A percentile compares a stretch with the other conserved stretches of the same genome.
Evolutionary conservation across 2,113 vertebrate species (phyloP).

Genomic region (Gallinago jamesoni): DNA sequence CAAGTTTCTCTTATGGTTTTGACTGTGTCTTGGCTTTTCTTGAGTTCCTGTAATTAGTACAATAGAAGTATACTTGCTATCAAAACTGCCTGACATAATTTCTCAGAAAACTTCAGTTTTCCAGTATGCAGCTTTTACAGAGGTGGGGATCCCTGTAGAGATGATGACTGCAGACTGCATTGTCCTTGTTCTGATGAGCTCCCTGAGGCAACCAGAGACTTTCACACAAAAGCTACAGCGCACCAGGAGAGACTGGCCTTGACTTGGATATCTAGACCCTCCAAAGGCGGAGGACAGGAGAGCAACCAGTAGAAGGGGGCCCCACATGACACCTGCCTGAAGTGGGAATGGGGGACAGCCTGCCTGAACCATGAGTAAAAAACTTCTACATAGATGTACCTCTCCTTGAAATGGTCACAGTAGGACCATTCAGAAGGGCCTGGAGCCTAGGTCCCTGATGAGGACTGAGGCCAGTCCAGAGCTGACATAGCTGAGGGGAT

Average conservation of each 20-base stretch:
- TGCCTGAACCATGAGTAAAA: not conserved
- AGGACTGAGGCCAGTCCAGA: not conserved
- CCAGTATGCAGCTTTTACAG: rapidly evolving
- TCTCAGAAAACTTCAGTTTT: not conserved
- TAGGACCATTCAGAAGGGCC: not conserved
- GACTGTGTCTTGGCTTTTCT: not conserved
- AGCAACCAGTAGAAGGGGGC: not conserved
- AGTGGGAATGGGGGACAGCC: not conserved
- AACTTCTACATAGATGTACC: not conserved
- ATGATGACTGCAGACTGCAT: rapidly evolving
- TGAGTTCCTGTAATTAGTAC: not conserved
- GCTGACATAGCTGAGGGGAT: not conserved
- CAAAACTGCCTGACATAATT: not conserved
- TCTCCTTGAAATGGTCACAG: not conserved
- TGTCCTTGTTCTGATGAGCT: not conserved
- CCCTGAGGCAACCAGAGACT: no score
- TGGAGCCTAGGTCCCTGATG: rapidly evolving
- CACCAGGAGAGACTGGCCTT: rapidly evolving
- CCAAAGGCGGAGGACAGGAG: not conserved
- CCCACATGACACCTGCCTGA: not conserved
- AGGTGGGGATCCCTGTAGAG: not conserved
- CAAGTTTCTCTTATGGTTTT: not conserved
- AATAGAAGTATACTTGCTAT: not conserved
- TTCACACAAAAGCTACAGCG: rapidly evolving
- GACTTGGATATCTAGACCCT: not conserved